Conservation (phyloP, 2,797 vertebrate species). For the Pseudochaenichthys georgianus region DNA sequence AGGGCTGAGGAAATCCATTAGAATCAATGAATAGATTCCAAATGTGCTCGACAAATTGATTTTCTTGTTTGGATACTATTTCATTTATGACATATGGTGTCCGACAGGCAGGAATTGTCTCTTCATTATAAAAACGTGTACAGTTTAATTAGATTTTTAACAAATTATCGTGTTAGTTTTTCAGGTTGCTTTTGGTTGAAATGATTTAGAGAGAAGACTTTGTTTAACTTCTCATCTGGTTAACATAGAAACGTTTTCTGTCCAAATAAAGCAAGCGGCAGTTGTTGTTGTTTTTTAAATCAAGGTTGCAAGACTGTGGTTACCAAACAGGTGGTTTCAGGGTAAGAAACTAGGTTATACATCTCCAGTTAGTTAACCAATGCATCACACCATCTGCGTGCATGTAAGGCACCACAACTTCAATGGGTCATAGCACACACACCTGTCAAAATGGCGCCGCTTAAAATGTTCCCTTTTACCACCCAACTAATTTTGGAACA, state of each 20-base stretch:
- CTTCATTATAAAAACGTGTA: neutral
- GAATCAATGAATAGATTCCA: constrained; percentile 1
- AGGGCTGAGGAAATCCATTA: constrained; percentile 6
- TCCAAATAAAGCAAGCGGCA: neutral
- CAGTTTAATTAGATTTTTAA: neutral
- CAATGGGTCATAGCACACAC: neutral
- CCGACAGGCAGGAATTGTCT: neutral
- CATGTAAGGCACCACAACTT: neutral
- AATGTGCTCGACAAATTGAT: neutral
- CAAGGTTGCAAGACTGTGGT: neutral
- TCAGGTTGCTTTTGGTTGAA: neutral
- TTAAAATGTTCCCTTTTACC: constrained; percentile 10
- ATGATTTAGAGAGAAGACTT: neutral
- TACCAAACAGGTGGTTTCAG: constrained; percentile 7
- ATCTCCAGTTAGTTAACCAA: neutral
- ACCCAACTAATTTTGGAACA: neutral
- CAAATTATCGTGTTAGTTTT: neutral
- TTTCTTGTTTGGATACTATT: neutral
- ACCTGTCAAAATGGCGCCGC: neutral
- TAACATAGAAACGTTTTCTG: neutral
- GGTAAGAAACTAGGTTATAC: neutral
- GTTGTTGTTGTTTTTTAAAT: neutral
- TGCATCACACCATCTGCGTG: neutral
- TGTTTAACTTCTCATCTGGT: neutral
- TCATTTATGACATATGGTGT: neutral